Percentiles rank a stretch among this genome's conserved stretches.
Conservation (phyloP, 1,140 invertebrate species). For the Acromyrmex heyeri region DNA sequence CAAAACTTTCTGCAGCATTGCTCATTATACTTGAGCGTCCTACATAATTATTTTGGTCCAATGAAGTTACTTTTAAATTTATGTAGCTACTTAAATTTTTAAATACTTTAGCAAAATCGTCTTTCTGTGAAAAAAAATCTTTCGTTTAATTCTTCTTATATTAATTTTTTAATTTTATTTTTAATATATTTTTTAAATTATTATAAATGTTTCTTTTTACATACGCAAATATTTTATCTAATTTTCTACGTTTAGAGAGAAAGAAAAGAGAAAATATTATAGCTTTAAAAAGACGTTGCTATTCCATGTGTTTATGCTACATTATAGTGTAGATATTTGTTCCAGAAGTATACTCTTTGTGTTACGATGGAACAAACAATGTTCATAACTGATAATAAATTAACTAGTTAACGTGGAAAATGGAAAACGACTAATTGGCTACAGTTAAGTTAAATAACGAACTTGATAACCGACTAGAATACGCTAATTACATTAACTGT, state of each 20-base stretch:
- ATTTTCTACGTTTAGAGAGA: neutral
- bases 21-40: too few relatives aligned
- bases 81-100: too few relatives aligned
- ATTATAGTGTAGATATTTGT: neutral
- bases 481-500: constrained; percentile 20
- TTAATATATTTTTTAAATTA: neutral
- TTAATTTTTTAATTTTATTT: neutral
- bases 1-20: too few relatives aligned
- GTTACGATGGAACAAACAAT: neutral
- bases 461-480: constrained; percentile 15
- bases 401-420: constrained; percentile 48
- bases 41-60: too few relatives aligned
- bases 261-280: neutral
- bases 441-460: constrained; percentile 48
- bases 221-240: neutral
- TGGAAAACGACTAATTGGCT: constrained; percentile 49
- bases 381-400: constrained; percentile 53
- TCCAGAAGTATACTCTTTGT: neutral
- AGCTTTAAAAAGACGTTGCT: neutral
- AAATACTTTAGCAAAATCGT: too few relatives aligned
- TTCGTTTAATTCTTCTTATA: neutral
- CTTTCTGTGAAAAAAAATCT: too few relatives aligned
- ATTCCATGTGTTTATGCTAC: neutral
- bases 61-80: too few relatives aligned
- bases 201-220: neutral